phyloP scores from a whole-genome alignment of 2,888 invertebrate genomes.

The Drosophila cognata region DNA sequence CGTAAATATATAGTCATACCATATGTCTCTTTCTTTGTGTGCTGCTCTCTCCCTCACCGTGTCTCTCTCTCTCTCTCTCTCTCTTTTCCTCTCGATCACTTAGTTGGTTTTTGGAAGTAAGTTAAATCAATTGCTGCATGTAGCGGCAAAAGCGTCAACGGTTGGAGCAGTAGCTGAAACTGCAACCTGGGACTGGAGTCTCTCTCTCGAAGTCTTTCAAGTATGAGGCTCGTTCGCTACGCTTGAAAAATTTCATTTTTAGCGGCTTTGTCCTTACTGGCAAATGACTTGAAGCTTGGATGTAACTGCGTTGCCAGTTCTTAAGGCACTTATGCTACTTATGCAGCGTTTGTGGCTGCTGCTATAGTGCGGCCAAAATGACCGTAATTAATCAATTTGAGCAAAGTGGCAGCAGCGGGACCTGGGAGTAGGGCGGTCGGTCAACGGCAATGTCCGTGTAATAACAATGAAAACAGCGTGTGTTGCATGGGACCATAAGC shows the following conservation, averaged over 20 bases:
- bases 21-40: conserved; percentile 10
- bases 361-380: conserved; percentile 56
- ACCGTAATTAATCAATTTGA: conserved; percentile 81
- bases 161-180: conserved; percentile 29
- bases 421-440: conserved; percentile 49
- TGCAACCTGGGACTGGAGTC: conserved; percentile 6
- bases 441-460: conserved; percentile 75
- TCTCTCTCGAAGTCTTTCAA: conserved; percentile 5
- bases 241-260: conserved; percentile 77
- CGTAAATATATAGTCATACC: conserved; percentile 21
- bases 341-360: conserved; percentile 54
- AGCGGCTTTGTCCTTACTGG: conserved; percentile 76
- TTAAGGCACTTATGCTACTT: conserved; percentile 77
- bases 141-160: conserved; percentile 57
- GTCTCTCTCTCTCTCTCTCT: conserved; percentile 2
- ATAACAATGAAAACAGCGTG: conserved; percentile 79
- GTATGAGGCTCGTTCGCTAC: conserved; percentile 54
- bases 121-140: conserved; percentile 80
- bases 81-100: conserved; percentile 10
- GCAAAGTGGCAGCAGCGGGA: conserved; percentile 69
- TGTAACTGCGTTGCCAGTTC: conserved; percentile 60
- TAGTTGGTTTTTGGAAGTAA: conserved; percentile 60
- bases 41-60: background rate
- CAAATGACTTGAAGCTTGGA: conserved; percentile 68
- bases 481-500: conserved; percentile 43